These are phyloP conservation scores for Grus americana DNA, from an alignment of 2,113 vertebrate genomes.

Conservation along the genomic window DNA sequence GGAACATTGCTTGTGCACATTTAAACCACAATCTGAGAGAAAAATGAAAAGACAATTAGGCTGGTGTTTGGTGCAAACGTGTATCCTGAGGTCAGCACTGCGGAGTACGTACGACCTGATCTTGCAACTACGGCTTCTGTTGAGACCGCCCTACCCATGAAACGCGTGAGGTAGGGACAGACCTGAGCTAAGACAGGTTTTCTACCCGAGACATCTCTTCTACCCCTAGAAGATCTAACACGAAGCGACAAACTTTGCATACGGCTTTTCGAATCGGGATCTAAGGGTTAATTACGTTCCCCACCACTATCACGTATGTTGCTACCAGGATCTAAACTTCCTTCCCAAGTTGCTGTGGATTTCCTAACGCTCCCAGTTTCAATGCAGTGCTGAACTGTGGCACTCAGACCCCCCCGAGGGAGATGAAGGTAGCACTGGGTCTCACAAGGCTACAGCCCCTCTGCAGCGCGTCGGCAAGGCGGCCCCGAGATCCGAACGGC, in stretches of 20 bases:
- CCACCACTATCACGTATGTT: not conserved
- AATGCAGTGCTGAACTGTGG: not conserved
- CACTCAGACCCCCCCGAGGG: not conserved
- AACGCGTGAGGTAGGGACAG: fast-evolving
- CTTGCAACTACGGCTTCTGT: not conserved
- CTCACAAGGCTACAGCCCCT: not conserved
- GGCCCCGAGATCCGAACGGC: not conserved
- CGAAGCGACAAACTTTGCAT: not conserved
- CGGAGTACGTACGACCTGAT: not conserved
- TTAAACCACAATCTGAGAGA: slow-evolving; percentile 91
- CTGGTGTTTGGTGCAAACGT: not conserved
- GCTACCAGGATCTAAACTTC: not conserved
- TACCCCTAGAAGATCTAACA: not conserved
- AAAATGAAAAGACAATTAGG: slow-evolving; percentile 15
- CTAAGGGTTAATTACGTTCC: not conserved
- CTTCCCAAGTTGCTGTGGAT: not conserved
- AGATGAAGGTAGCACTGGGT: not conserved
- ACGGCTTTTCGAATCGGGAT: not conserved
- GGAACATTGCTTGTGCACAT: slow-evolving; percentile 97
- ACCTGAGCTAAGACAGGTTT: not conserved
- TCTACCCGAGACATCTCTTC: not conserved
- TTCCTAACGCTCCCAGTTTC: not conserved
- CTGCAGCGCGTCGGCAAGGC: not conserved
- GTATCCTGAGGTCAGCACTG: not conserved
- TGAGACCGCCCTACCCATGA: not conserved